Evolutionary conservation across 2,113 vertebrate species (phyloP).

Genomic region (Anser cygnoides): DNA sequence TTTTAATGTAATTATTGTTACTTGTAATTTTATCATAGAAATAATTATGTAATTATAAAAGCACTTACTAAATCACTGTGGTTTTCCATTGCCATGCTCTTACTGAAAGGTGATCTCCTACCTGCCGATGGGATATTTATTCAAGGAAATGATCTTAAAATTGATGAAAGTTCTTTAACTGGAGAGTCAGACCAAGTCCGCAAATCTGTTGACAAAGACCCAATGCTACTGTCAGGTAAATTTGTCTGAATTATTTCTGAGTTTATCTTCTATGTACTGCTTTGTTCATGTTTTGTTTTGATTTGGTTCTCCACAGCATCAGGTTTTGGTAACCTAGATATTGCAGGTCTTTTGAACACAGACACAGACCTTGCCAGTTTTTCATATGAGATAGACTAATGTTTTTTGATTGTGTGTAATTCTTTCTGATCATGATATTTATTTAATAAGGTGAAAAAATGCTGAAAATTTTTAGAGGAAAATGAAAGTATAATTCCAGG

Average conservation of each 20-base stretch:
- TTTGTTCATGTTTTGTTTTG: background rate
- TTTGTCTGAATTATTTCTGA: background rate
- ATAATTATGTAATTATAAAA: background rate
- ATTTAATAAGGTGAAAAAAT: background rate
- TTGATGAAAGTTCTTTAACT: constrained; percentile 97
- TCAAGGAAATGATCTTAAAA: constrained; percentile 97
- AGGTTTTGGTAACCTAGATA: background rate
- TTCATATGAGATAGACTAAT: fast-evolving
- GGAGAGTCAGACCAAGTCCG: constrained; percentile 98
- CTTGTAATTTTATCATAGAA: background rate
- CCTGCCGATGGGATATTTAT: constrained; percentile 95
- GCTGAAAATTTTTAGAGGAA: background rate
- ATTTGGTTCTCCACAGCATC: background rate
- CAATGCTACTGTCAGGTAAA: constrained; percentile 97
- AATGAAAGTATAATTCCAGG: background rate
- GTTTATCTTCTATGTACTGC: background rate
- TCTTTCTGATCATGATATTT: background rate
- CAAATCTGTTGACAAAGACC: constrained; percentile 94
- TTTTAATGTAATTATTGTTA: background rate
- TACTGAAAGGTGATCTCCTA: constrained; percentile 89
- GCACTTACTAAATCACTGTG: background rate
- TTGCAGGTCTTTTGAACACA: background rate
- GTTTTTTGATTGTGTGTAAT: background rate
- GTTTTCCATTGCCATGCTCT: background rate
- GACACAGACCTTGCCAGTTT: background rate